Conservation (phyloP, 2,888 invertebrate species). For the Melanostoma mellinum region DNA sequence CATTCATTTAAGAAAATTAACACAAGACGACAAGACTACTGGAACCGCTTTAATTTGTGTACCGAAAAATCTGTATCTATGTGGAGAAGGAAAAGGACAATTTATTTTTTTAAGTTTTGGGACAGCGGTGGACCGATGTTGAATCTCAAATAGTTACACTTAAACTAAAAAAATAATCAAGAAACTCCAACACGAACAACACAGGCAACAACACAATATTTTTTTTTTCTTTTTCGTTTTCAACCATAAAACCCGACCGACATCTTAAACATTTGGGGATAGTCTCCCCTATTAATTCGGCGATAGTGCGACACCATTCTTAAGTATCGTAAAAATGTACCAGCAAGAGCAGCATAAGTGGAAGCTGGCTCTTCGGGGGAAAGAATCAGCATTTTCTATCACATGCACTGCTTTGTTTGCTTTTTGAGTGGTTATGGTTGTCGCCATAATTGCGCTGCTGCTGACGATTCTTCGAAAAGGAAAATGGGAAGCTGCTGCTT, state of each 20-base stretch:
- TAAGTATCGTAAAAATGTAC: constrained; percentile 50
- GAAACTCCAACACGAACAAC: constrained; percentile 34
- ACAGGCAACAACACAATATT: constrained; percentile 2
- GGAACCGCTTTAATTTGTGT: constrained; percentile 41
- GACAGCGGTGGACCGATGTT: constrained; percentile 44
- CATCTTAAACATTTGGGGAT: constrained; percentile 65
- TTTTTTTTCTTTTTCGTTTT: constrained; percentile 19
- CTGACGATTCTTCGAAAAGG: constrained; percentile 38
- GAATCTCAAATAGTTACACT: constrained; percentile 50
- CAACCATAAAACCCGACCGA: constrained; percentile 58
- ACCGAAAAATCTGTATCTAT: constrained; percentile 65
- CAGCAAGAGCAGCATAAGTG: constrained; percentile 61
- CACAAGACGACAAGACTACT: constrained; percentile 10
- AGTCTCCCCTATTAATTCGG: constrained; percentile 66
- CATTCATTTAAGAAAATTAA: not conserved
- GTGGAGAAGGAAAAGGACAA: constrained; percentile 18
- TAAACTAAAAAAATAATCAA: constrained; percentile 49
- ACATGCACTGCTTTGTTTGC: constrained; percentile 51
- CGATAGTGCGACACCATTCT: constrained; percentile 52
- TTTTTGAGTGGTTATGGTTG: constrained; percentile 67
- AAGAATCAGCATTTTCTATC: constrained; percentile 58
- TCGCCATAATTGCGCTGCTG: constrained; percentile 57
- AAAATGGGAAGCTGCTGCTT: constrained; percentile 34
- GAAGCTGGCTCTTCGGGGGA: constrained; percentile 56
- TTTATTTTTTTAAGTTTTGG: constrained; percentile 24